Base-by-base conservation (phyloP, 2,888 invertebrate species). In the Elegia similella region DNA sequence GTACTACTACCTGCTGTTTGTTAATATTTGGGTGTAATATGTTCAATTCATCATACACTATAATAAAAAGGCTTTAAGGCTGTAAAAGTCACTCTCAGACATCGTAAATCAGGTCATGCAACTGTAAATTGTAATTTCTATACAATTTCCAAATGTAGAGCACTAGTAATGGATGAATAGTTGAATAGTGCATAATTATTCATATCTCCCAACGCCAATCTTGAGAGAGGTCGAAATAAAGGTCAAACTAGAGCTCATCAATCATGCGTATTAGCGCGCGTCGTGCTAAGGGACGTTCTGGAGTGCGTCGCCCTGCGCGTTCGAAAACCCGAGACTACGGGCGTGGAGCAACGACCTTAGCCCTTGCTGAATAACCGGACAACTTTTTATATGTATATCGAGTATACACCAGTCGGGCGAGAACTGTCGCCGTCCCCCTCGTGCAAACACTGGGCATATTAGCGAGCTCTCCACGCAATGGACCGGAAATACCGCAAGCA, bases 341-440 rank as follows among this genome's bases (percentile, higher is more conserved):
- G 75, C 73, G 72, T 76, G 80, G 90, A 82, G 75, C 90, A 88
- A 82, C 79, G 88, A 89, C 89, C 86, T 75, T 73, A 79, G 83
- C 83, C 86, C 85, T 84, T 84, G 72, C 76, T 78, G 80, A 78
- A 81, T 82, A 82, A 76, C 76, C 73, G 69, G 69, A 72, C 67
- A 69, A 67, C 71, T 73, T 81, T 84, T 79, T 82, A 76, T 75
- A 56, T 42, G 23, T 15, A 70, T 62, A 60, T 42, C 10, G n/a
- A n/a, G n/a, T n/a, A n/a, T n/a, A 12, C 55, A 42, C 58, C 50
- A 64, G 60, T 59, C 57, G 48, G 44, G 42, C 47, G 50, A 44
- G 43, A 50, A 38, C 34, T 34, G 34, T 50, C 56, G 50, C 48
- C 58, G 43, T 60, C 59, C 60, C 57, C 59, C 52, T 58, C 48